A percentile compares a stretch with the other conserved stretches of the same genome.
Conservation (phyloP, 1,140 invertebrate species). For the Pachypeltis micranthus region DNA sequence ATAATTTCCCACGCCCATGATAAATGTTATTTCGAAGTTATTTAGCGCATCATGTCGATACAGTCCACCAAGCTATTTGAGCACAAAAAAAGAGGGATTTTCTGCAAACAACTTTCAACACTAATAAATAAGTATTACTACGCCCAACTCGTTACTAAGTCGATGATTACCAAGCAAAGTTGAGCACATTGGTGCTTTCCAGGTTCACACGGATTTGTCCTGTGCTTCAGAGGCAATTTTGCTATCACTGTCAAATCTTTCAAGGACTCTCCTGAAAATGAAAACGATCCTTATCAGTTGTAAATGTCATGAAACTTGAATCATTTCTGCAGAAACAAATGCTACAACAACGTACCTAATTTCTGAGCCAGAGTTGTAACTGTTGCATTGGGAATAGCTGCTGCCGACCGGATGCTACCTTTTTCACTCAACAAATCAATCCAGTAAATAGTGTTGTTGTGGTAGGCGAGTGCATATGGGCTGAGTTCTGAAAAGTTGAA, state of each 20-base stretch:
- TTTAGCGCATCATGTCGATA: too few relatives aligned
- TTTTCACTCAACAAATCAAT: slow-evolving; percentile 44
- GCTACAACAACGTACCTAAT: not conserved
- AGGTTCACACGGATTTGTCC: slow-evolving; percentile 53
- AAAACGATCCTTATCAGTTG: too few relatives aligned
- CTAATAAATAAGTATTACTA: too few relatives aligned
- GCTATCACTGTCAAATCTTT: slow-evolving; percentile 54
- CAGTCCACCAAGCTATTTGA: too few relatives aligned
- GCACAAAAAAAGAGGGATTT: too few relatives aligned
- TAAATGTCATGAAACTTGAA: too few relatives aligned
- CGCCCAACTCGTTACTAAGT: too few relatives aligned
- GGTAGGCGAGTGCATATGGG: slow-evolving; percentile 38
- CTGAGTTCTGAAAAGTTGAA: slow-evolving; percentile 18
- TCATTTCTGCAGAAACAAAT: too few relatives aligned
- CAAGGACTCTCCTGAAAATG: slow-evolving; percentile 48
- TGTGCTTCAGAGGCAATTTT: slow-evolving; percentile 35
- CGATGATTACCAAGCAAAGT: slow-evolving; percentile 49
- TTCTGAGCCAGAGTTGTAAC: slow-evolving; percentile 42
- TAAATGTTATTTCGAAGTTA: too few relatives aligned
- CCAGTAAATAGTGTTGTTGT: slow-evolving; percentile 42
- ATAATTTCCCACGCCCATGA: too few relatives aligned
- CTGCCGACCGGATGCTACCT: slow-evolving; percentile 53
- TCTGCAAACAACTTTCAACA: slow-evolving; percentile 33
- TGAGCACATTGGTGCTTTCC: slow-evolving; percentile 68
- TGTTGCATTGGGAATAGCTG: slow-evolving; percentile 42